Base-by-base conservation (phyloP, 2,113 vertebrate species). In the Ciconia maguari region DNA sequence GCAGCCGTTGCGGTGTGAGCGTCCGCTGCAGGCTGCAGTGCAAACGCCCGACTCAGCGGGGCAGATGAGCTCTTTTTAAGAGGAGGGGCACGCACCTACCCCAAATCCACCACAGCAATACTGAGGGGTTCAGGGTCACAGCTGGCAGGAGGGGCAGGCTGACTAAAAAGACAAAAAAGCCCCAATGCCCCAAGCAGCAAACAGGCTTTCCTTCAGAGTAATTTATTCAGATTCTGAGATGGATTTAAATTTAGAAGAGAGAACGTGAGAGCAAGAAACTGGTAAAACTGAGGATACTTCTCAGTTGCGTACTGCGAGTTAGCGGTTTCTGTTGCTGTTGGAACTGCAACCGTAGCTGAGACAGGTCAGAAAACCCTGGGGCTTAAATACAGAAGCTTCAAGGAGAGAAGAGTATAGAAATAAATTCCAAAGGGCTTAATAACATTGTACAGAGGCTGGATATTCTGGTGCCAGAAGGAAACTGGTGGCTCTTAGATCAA, bases 401-500 rank as follows among this genome's bases (percentile, higher is more conserved):
- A 95, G 91, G 90, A 4, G 24, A 95, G 88, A 57, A 82, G 65
- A 54, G 58, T 91, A 93, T 84, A 97, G 97, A 97, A 97, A 97
- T 97, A 95, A 97, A 97, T 96, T 95, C 71, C 46, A 92, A 92
- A 93, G 92, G 89, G 83, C 93, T 96, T 96, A 97, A 95, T 93
- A 96, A 89, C 64, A 81, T 96, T 95, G 93, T 85, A 83, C 41
- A 94, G 81, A 90, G 65, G 51, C 76, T 90, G 83, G 88, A 91
- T 96, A 93, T 94, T 96, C 93, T 68, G 51, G 87, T 96, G 94
- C 88, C 91, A 92, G 83, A 78, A 95, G 68, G 84, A 93, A 96
- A 93, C 75, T 58, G 44, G 72, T 80, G 82, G 61, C 82, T 96
- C 87, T 96, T 94, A 95, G 89, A 96, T 92, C 93, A 97, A 96